phyloP scores from a whole-genome alignment of 2,113 vertebrate genomes.

The Lampris incognitus region DNA sequence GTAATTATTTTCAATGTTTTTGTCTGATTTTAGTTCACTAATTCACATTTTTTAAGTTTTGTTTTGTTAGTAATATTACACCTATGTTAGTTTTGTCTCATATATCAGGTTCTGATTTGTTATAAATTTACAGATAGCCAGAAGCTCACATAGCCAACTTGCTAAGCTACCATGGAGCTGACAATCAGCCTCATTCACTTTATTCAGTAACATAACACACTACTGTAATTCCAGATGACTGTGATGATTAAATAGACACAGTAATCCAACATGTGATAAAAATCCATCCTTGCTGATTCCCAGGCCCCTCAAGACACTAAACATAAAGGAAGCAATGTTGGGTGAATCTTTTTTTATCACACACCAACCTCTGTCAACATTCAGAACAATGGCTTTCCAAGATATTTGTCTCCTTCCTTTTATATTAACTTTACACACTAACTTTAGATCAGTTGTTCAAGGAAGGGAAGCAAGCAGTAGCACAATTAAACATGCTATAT shows the following conservation, averaged over 20 bases:
- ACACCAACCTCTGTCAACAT: neutral
- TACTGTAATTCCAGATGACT: neutral
- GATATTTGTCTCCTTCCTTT: neutral
- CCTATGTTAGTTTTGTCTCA: conserved; percentile 27
- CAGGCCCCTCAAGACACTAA: neutral
- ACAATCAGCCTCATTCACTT: conserved; percentile 22
- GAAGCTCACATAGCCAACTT: conserved; percentile 28
- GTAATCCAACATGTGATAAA: conserved; percentile 48
- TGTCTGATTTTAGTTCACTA: neutral
- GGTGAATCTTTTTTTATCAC: neutral
- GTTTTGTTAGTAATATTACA: conserved; percentile 18
- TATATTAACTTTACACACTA: neutral
- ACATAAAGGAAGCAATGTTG: neutral
- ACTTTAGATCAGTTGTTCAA: neutral
- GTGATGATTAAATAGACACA: neutral
- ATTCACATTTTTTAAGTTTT: conserved; percentile 10
- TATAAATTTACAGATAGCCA: conserved; percentile 29
- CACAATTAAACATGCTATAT: conserved; percentile 1
- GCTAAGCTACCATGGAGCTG: conserved; percentile 34
- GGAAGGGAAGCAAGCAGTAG: conserved; percentile 31
- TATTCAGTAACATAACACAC: too few relatives aligned
- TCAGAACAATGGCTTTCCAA: neutral
- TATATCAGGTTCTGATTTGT: conserved; percentile 13
- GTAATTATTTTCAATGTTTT: conserved; percentile 7
- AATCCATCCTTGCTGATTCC: neutral